phyloP scores from a whole-genome alignment of 1,140 invertebrate species.

The Charaxes varanes region DNA sequence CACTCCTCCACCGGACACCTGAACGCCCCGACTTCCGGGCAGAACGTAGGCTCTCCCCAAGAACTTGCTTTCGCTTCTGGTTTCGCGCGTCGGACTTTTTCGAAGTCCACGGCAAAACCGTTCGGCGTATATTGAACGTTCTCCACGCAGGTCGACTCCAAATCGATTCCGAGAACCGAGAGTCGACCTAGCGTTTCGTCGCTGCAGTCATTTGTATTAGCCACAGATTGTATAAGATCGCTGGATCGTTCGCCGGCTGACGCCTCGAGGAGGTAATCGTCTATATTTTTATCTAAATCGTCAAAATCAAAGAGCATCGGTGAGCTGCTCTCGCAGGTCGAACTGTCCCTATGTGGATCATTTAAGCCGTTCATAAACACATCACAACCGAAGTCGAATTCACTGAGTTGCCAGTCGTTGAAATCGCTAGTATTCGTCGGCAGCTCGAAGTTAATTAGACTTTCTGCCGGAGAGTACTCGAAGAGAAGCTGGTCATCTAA shows the following conservation, averaged over 20 bases:
- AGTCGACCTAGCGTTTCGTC: slow-evolving; percentile 25
- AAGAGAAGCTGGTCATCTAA: slow-evolving; percentile 51
- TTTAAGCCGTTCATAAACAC: slow-evolving; percentile 44
- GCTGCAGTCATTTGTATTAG: slow-evolving; percentile 32
- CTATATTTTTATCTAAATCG: slow-evolving; percentile 53
- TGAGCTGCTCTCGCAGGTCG: slow-evolving; percentile 32
- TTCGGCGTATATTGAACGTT: slow-evolving; percentile 26
- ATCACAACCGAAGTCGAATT: slow-evolving; percentile 54
- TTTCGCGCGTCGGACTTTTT: slow-evolving; percentile 19
- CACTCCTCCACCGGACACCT: slow-evolving; percentile 77
- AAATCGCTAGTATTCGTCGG: slow-evolving; percentile 33
- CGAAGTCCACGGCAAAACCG: slow-evolving; percentile 12
- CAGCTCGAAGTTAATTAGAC: slow-evolving; percentile 62
- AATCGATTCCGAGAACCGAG: slow-evolving; percentile 34
- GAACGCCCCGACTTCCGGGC: slow-evolving; percentile 65
- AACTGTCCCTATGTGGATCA: slow-evolving; percentile 40
- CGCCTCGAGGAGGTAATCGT: slow-evolving; percentile 52
- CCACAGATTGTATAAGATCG: slow-evolving; percentile 30
- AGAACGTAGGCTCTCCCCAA: slow-evolving; percentile 56
- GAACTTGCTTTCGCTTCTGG: slow-evolving; percentile 32
- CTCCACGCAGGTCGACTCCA: slow-evolving; percentile 31
- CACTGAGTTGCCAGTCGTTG: slow-evolving; percentile 47
- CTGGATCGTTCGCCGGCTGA: slow-evolving; percentile 49
- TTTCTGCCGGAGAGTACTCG: slow-evolving; percentile 59
- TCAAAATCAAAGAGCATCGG: slow-evolving; percentile 50